Evolutionary conservation across 2,888 invertebrate species (phyloP), one percentile per base, ranked within the genome.

Genomic region (Cataglyphis altisquamis): DNA sequence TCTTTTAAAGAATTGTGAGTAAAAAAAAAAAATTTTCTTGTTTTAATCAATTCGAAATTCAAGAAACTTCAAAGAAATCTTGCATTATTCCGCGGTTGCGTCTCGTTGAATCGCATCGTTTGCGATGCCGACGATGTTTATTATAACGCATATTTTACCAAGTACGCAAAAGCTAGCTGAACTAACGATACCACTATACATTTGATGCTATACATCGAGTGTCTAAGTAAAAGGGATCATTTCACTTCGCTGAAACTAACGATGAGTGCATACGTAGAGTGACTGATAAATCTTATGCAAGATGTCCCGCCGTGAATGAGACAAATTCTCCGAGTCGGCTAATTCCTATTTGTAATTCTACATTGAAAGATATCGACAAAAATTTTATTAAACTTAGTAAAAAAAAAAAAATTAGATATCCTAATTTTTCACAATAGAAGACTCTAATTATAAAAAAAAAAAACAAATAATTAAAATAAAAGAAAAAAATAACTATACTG

Each of bases 81-180:
- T 32, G 32, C 29, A 29, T 70, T 68, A 18, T 57, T 45, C 15
- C 10, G 25, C 8, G 18, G 41, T 60, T 67, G 62, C 41, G 74
- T 52, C 63, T 82, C 83, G 57, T 78, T 78, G 72, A 72, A 70
- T 78, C 57, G 45, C 41, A 48, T 21, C 21, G 41, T 32, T 72
- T 21, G 60, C 57, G 57, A 78, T 36, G 36, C 25, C 60, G 45
- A 45, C 57, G 32, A 80, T 32, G 36, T 83, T 81, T 82, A 88
- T 88, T 86, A 83, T 48, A 83, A 52, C 80, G 75, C 82, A 73
- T 86, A 73, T 86, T 81, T 89, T 80, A 81, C 83, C 84, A 82
- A 73, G 68, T 87, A 80, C 87, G 84, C 55, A 82, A 87, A 80
- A 85, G 86, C 88, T 87, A 84, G 84, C 78, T 80, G 75, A 73